Conservation (phyloP, 2,888 invertebrate genomes). For the Zele albiditarsus region DNA sequence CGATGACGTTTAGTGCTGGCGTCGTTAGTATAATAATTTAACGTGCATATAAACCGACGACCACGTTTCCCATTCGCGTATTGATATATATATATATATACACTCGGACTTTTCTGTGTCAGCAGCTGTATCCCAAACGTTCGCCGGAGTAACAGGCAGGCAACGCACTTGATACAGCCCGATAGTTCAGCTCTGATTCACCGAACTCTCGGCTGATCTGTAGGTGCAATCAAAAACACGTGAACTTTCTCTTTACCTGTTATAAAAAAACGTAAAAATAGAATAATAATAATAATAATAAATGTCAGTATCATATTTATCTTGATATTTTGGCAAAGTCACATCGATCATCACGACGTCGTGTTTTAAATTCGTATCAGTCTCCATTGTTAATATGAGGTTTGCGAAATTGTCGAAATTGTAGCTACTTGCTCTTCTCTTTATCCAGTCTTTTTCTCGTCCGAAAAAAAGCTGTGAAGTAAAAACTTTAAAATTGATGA, state of each 20-base stretch:
- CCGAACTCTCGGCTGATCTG: slow-evolving; percentile 41
- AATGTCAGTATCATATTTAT: background rate
- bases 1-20: slow-evolving; percentile 37
- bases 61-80: background rate
- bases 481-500: no score
- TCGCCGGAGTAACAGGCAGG: slow-evolving; percentile 51
- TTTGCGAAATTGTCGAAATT: no score
- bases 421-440: no score
- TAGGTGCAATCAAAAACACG: slow-evolving; percentile 30
- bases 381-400: no score
- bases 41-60: slow-evolving; percentile 19
- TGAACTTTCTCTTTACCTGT: slow-evolving; percentile 63
- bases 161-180: slow-evolving; percentile 54
- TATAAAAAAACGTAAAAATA: slow-evolving; percentile 8
- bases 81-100: slow-evolving; percentile 7
- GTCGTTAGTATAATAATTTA: slow-evolving; percentile 40
- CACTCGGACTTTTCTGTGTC: slow-evolving; percentile 17
- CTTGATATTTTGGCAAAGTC: background rate
- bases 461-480: no score
- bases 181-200: slow-evolving; percentile 69
- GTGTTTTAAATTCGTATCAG: no score
- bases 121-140: slow-evolving; percentile 54
- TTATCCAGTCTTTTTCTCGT: no score
- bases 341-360: no score
- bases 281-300: background rate